Evolutionary conservation across 2,888 invertebrate species (phyloP).

Genomic region (Pyrrhia umbra): DNA sequence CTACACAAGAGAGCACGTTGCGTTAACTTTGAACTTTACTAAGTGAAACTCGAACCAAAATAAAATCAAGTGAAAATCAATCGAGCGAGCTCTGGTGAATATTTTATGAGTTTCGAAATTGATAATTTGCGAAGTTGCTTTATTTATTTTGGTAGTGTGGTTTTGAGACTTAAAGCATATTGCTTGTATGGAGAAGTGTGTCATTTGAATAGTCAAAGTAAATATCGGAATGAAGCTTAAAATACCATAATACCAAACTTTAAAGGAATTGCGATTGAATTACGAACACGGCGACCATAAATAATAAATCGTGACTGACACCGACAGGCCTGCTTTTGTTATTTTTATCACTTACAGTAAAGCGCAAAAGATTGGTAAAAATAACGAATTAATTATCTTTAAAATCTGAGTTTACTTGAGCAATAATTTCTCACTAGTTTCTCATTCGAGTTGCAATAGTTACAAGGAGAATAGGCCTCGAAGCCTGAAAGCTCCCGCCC

Average conservation of each 20-base stretch:
- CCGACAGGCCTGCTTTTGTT: no score
- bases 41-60: constrained; percentile 36
- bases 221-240: no score
- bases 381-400: no score
- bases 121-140: background rate
- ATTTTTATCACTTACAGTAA: no score
- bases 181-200: no score
- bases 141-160: background rate
- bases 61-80: constrained; percentile 3
- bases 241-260: no score
- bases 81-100: background rate
- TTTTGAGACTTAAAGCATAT: no score
- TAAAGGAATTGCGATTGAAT: no score
- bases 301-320: no score
- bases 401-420: background rate
- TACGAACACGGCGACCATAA: no score
- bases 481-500: constrained; percentile 60
- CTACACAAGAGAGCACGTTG: constrained; percentile 21
- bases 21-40: constrained; percentile 50
- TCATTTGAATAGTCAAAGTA: no score
- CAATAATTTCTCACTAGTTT: background rate
- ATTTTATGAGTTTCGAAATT: background rate
- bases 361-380: no score
- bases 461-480: constrained; percentile 36
- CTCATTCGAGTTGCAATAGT: constrained; percentile 61